Percentiles rank a stretch among this genome's conserved stretches.
Conservation (phyloP, 2,113 vertebrate species). For the Protobothrops mucrosquamatus region DNA sequence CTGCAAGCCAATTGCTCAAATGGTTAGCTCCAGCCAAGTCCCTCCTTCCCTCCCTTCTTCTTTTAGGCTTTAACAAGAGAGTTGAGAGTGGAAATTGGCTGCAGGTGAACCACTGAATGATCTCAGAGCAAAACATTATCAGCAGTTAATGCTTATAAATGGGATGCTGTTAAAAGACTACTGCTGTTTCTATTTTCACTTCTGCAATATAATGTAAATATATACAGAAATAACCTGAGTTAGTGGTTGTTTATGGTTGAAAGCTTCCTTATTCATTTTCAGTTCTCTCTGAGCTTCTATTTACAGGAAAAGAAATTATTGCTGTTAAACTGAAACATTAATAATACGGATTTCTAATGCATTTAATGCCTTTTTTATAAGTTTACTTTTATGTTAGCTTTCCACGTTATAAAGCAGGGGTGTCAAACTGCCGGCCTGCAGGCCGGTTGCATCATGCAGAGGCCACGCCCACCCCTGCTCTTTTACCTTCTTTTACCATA, state of each 20-base stretch:
- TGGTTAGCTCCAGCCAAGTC: neutral
- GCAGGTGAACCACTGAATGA: neutral
- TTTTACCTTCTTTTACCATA: no score
- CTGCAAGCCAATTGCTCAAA: neutral
- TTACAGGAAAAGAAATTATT: neutral
- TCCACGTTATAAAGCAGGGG: neutral
- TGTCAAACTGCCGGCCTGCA: no score
- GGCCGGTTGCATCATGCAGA: no score
- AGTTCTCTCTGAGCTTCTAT: neutral
- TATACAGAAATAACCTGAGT: neutral
- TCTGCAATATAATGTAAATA: neutral
- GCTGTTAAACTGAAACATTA: neutral
- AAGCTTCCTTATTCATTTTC: neutral
- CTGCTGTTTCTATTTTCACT: neutral
- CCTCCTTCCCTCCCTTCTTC: neutral
- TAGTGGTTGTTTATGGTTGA: neutral
- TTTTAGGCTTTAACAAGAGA: neutral
- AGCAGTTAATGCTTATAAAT: neutral
- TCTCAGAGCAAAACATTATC: neutral
- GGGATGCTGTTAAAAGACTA: neutral
- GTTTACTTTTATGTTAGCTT: neutral
- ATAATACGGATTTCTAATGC: neutral
- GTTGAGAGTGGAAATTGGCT: neutral
- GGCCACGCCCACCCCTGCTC: no score
- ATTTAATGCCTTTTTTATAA: neutral